These are phyloP conservation scores for Phainopepla nitens DNA, from an alignment of 2,113 vertebrate species.

Conservation along the genomic window DNA sequence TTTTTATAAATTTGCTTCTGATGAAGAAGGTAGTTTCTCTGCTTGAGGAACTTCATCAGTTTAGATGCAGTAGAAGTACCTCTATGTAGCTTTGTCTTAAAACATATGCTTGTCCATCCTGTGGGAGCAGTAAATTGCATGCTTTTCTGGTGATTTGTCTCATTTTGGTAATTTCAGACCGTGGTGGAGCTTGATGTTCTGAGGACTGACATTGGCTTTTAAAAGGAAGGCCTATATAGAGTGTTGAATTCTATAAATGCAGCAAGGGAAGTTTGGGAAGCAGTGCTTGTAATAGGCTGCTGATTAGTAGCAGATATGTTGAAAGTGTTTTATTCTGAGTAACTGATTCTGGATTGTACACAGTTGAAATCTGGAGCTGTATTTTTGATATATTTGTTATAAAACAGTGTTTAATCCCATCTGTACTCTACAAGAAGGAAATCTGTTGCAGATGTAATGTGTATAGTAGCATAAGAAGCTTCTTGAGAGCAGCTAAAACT, in stretches of 20 bases:
- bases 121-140: background rate
- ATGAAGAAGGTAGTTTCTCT: background rate
- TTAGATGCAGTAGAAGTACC: background rate
- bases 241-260: background rate
- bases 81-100: background rate
- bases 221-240: background rate
- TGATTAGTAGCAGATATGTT: background rate
- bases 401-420: slow-evolving; percentile 56
- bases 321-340: background rate
- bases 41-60: background rate
- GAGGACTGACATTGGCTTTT: background rate
- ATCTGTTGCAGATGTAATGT: slow-evolving; percentile 44
- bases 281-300: background rate
- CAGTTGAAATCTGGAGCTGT: background rate
- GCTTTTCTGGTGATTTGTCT: background rate
- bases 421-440: slow-evolving; percentile 40
- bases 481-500: slow-evolving; percentile 5
- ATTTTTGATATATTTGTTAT: slow-evolving; percentile 39
- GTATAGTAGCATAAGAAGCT: slow-evolving; percentile 8
- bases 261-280: background rate
- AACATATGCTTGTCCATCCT: background rate
- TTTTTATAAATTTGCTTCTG: background rate
- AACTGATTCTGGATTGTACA: background rate
- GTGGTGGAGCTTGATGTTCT: background rate
- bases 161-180: background rate